These are phyloP conservation scores for Agriopis leucophaearia DNA, from an alignment of 2,888 invertebrate genomes.

Conservation along the genomic window DNA sequence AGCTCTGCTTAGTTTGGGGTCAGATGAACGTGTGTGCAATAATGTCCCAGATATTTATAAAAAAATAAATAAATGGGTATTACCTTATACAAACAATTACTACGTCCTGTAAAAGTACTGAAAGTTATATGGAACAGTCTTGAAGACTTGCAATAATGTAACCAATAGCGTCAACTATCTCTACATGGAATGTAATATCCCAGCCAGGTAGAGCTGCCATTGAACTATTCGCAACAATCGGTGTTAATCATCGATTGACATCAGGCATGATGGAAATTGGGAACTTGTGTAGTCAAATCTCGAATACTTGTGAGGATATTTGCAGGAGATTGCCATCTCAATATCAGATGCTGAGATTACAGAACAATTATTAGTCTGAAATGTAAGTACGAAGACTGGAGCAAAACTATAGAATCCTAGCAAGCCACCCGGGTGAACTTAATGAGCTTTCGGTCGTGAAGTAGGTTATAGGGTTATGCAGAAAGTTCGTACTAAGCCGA, in stretches of 20 bases:
- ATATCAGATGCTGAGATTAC: conserved; percentile 8
- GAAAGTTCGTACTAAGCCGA: too few species aligned
- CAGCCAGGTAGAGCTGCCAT: conserved; percentile 31
- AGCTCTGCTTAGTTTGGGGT: too few species aligned
- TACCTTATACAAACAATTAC: too few species aligned
- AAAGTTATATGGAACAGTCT: not conserved
- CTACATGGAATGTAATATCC: conserved; percentile 42
- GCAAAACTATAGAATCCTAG: too few species aligned
- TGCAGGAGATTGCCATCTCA: conserved; percentile 6
- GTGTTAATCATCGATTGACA: conserved; percentile 27
- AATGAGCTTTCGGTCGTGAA: too few species aligned
- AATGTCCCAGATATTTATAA: too few species aligned
- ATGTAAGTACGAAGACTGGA: not conserved
- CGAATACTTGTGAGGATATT: conserved; percentile 7
- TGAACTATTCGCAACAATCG: conserved; percentile 42
- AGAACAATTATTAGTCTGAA: not conserved
- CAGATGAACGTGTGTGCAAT: too few species aligned
- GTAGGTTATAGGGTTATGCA: too few species aligned
- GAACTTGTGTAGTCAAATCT: conserved; percentile 22
- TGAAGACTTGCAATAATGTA: conserved; percentile 3
- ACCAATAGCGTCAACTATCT: not conserved
- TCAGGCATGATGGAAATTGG: conserved; percentile 23
- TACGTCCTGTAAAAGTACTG: too few species aligned
- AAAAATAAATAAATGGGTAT: too few species aligned
- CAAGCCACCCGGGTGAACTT: not conserved